Conservation (phyloP, 2,888 invertebrate species). For the Lottia gigantea region DNA sequence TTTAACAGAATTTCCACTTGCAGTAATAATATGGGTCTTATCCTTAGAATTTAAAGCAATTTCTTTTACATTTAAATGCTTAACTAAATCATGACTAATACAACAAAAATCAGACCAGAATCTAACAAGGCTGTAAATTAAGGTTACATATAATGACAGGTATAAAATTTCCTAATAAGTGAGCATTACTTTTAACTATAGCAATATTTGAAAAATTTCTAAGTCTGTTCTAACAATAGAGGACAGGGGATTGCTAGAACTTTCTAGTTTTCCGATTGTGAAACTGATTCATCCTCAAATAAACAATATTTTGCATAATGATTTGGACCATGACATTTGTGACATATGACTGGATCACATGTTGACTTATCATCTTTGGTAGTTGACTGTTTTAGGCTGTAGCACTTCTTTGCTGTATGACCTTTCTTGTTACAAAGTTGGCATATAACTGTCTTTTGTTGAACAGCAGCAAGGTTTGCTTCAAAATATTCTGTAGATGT, state of each 20-base stretch:
- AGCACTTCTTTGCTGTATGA: background rate
- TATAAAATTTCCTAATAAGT: background rate
- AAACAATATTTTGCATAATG: background rate
- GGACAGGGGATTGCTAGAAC: background rate
- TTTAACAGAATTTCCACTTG: background rate
- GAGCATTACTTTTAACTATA: background rate
- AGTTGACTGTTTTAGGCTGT: background rate
- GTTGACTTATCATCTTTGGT: background rate
- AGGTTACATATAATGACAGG: background rate
- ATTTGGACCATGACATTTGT: slow-evolving; percentile 1
- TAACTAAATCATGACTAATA: background rate
- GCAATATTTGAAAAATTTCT: background rate
- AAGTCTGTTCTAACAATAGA: no score
- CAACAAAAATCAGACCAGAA: slow-evolving; percentile 10
- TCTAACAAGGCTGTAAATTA: background rate
- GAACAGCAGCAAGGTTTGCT: no score
- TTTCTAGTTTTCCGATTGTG: background rate
- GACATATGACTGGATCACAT: background rate
- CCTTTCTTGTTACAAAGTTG: background rate
- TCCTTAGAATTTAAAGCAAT: background rate
- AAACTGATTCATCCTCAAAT: background rate
- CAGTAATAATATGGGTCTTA: slow-evolving; percentile 3
- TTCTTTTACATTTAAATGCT: background rate
- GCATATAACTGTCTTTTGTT: background rate
- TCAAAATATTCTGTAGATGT: no score